phyloP scores from a whole-genome alignment of 2,113 vertebrate species.

The Sceloporus tristichus region DNA sequence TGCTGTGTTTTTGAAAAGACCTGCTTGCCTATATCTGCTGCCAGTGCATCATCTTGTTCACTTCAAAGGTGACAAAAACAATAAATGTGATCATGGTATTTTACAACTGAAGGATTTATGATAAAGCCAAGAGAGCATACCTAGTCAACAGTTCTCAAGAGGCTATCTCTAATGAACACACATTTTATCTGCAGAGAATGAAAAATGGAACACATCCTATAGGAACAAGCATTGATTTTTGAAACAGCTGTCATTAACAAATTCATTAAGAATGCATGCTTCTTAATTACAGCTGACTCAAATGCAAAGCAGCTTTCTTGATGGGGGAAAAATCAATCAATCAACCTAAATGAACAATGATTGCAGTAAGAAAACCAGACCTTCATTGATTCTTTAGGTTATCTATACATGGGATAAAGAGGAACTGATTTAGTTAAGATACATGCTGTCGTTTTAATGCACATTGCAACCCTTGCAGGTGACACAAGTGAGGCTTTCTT shows the following conservation, averaged over 20 bases:
- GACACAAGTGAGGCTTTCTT: background rate
- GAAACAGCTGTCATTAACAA: constrained; percentile 51
- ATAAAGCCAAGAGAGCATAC: background rate
- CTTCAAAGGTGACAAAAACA: constrained; percentile 15
- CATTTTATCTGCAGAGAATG: constrained; percentile 37
- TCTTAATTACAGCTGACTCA: constrained; percentile 66
- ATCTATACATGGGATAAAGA: background rate
- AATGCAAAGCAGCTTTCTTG: constrained; percentile 46
- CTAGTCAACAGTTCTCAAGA: constrained; percentile 10
- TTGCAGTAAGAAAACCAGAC: background rate
- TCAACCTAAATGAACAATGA: constrained; percentile 60
- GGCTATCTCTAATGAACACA: constrained; percentile 24
- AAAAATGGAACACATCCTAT: constrained; percentile 56
- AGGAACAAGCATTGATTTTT: constrained; percentile 67
- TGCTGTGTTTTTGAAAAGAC: background rate
- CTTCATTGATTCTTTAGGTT: background rate
- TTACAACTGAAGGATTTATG: constrained; percentile 16
- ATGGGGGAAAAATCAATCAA: constrained; percentile 62
- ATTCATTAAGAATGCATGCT: constrained; percentile 60
- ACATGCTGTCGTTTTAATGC: background rate
- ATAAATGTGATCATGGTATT: background rate
- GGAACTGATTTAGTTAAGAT: background rate
- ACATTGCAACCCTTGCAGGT: too few relatives aligned
- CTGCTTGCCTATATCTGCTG: background rate
- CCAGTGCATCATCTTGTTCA: background rate